Base-by-base conservation (phyloP, 2,113 vertebrate species). In the Typhlomys cinereus region DNA sequence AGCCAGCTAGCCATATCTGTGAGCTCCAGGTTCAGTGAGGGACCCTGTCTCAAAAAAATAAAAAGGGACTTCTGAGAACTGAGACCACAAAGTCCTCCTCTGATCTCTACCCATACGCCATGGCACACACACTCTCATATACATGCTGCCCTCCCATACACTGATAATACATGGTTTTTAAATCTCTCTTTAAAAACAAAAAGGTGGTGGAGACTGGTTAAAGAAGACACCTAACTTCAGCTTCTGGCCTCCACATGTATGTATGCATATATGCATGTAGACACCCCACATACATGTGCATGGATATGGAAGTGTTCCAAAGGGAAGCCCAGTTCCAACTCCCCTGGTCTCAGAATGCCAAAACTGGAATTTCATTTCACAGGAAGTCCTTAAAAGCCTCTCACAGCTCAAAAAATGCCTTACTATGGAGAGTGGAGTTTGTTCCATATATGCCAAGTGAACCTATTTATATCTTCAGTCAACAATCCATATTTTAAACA, bases 301-400 rank as follows among this genome's bases (percentile, higher is more conserved):
- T n/a, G n/a, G n/a, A n/a, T n/a, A n/a, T n/a, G n/a, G n/a, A n/a
- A 57, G 20, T 20, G n/a, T 48, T 78, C 86, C 70, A 64, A 76
- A 93, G 66, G 7, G 81, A 48, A 23, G 14, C n/a, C 74, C 0
- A 9, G 31, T 29, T 84, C 52, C 61, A 83, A 41, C 5, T 57
- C 57, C 50, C 41, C 5, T 21, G 44, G 39, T 80, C 79, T 86
- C 54, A 89, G 88, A 67, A 83, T 48, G 25, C 29, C 75, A 78
- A 83, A 74, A 79, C 46, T 79, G 23, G 61, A 61, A n/a, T 25
- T 89, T 75, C 31, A 41, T 81, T 94, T 92, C 70, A 61, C 6
- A 21, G 0, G 64, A 87, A 73, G 48, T 34, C 1, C 54, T 59
- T 57, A 39, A 64, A 89, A 74, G 59, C 61, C 0, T 54, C 92